These are phyloP conservation scores for Dione vanillae DNA, from an alignment of 2,888 invertebrate species.

Conservation along the genomic window DNA sequence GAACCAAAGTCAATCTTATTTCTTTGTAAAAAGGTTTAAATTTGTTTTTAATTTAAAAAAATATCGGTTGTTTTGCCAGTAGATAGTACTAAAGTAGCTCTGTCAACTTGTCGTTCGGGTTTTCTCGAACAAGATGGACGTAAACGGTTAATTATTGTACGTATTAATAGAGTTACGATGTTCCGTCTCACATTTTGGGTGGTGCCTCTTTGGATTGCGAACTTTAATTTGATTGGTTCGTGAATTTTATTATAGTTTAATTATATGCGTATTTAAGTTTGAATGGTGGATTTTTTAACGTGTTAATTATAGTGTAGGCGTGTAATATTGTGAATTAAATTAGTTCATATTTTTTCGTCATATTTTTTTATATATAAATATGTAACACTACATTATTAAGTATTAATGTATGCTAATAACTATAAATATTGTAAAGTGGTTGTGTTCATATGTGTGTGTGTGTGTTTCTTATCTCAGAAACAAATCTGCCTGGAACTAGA, in stretches of 20 bases:
- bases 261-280: conserved; percentile 22
- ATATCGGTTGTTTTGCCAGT: conserved; percentile 24
- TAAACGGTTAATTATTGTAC: conserved; percentile 43
- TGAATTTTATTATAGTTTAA: conserved; percentile 39
- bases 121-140: conserved; percentile 36
- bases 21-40: neutral
- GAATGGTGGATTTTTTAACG: conserved; percentile 7
- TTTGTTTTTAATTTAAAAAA: neutral
- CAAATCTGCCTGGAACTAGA: no score
- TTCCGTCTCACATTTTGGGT: conserved; percentile 35
- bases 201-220: conserved; percentile 34
- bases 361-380: no score
- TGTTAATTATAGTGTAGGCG: neutral
- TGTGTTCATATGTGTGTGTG: no score
- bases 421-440: no score
- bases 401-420: no score
- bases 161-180: conserved; percentile 31
- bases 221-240: conserved; percentile 43
- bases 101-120: conserved; percentile 40
- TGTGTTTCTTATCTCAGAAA: no score
- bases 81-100: conserved; percentile 30
- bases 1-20: conserved; percentile 21
- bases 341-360: neutral
- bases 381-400: no score
- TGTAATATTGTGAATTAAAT: neutral